Base-by-base conservation (phyloP, 64 coral and sea anemone species). In the Actinia equina region DNA sequence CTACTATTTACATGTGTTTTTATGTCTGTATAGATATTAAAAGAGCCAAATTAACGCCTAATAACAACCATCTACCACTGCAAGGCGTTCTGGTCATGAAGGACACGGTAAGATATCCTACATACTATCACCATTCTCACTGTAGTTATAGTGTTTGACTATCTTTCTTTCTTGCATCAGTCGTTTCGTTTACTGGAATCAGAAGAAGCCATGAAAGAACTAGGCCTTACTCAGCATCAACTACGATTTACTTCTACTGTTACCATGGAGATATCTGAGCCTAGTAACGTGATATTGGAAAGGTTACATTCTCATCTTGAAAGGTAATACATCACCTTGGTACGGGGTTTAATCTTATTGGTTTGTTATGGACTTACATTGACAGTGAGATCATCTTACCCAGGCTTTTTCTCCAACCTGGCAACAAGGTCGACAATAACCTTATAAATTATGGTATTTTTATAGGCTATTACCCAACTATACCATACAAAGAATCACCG, bases 51-150 rank as follows among this genome's bases (percentile, higher is more conserved):
- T 86, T 95, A 15, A 92, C 91, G 2, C 88, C 94, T 51, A 89
- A 93, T 55, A 97, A 97, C 23, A 95, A 99, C 52, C 88, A 99
- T 13, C 76, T 99, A 53, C 97, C 97, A 43, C 61, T 99, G 3
- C 90, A 93, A 95, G 97, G 97, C 22, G 97, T 99, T 77, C 59
- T 99, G 20, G 80, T 99, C 64, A 95, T 99, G 93, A 99, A 99
- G 62, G 97, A 99, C 77, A 83, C 85, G 71, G 97, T 99, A 71
- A 92, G 62, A 57, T 12, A 57, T 12, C 55, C 62, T n/a, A n/a
- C 62, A 3, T 19, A 22, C 62, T 20, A 19, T 22, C 22, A 65
- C 22, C 17, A 23, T 65, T 65, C 62, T n/a, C 23, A 16, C 19
- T 37, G 14, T 20, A 20, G 18, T 7, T 22, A 19, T 22, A 19